These are phyloP conservation scores for Progne subis DNA, from an alignment of 2,113 vertebrate species.

Conservation along the genomic window DNA sequence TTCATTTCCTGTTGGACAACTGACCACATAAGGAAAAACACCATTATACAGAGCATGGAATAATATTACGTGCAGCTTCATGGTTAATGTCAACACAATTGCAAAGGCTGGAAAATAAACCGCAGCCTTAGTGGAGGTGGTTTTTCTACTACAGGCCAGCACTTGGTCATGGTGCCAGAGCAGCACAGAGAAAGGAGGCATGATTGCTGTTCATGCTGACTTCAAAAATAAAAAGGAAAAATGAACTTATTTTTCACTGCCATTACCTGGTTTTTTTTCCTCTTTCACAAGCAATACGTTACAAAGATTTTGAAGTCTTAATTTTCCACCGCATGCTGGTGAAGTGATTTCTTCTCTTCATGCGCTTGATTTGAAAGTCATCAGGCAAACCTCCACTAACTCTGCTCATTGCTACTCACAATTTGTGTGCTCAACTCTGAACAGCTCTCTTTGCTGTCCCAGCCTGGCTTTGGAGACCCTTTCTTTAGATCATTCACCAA, in stretches of 20 bases:
- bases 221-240: background rate
- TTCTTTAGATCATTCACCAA: background rate
- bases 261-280: background rate
- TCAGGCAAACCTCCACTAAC: background rate
- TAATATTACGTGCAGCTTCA: background rate
- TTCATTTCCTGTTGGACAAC: background rate
- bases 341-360: background rate
- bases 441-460: background rate
- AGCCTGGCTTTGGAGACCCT: background rate
- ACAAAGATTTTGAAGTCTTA: background rate
- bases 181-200: background rate
- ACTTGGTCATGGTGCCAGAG: background rate
- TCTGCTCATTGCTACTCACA: background rate
- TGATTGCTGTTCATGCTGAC: background rate
- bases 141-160: background rate
- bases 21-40: background rate
- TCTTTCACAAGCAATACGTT: background rate
- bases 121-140: background rate
- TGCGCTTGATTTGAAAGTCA: background rate
- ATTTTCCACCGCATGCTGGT: background rate
- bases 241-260: background rate
- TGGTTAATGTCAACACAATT: background rate
- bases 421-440: background rate
- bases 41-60: background rate
- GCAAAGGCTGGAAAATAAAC: background rate